Evolutionary conservation across 2,888 invertebrate species (phyloP).

Genomic region (Autographa pulchrina): DNA sequence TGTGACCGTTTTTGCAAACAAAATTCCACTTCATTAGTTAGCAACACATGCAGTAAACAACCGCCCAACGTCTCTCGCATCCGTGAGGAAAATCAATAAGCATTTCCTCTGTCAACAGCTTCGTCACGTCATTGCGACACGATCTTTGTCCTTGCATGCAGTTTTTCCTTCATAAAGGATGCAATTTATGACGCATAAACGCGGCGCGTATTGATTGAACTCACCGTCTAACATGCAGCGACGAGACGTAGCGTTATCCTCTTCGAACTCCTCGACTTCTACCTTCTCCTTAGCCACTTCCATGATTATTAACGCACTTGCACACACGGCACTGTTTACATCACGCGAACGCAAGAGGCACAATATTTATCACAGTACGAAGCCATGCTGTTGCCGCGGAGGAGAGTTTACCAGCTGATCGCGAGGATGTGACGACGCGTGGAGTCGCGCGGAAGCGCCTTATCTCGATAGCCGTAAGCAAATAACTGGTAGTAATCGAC

Average conservation of each 20-base stretch:
- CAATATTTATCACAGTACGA: constrained; percentile 68
- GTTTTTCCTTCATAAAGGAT: constrained; percentile 21
- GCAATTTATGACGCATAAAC: constrained; percentile 18
- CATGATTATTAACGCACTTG: constrained; percentile 72
- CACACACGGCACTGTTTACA: constrained; percentile 70
- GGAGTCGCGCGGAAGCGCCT: constrained; percentile 70
- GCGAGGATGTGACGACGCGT: constrained; percentile 59
- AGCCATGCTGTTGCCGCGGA: constrained; percentile 63
- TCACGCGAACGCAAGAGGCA: constrained; percentile 68
- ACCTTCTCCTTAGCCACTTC: constrained; percentile 79
- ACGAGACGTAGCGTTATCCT: constrained; percentile 80
- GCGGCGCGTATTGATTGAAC: constrained; percentile 58
- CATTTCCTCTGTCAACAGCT: constrained; percentile 48
- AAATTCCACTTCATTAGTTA: constrained; percentile 14
- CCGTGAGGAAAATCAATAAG: constrained; percentile 59
- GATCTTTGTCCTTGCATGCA: constrained; percentile 57
- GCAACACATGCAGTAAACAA: constrained; percentile 37
- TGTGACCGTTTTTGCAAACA: not conserved
- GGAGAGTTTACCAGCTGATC: constrained; percentile 68
- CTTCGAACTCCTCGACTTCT: constrained; percentile 77
- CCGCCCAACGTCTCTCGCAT: constrained; percentile 17
- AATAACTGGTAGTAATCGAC: constrained; percentile 83
- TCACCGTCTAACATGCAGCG: constrained; percentile 88
- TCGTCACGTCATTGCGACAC: constrained; percentile 55
- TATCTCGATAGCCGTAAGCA: constrained; percentile 78